Evolutionary conservation across 2,888 invertebrate genomes (phyloP).

Genomic region (Prosapia bicincta): DNA sequence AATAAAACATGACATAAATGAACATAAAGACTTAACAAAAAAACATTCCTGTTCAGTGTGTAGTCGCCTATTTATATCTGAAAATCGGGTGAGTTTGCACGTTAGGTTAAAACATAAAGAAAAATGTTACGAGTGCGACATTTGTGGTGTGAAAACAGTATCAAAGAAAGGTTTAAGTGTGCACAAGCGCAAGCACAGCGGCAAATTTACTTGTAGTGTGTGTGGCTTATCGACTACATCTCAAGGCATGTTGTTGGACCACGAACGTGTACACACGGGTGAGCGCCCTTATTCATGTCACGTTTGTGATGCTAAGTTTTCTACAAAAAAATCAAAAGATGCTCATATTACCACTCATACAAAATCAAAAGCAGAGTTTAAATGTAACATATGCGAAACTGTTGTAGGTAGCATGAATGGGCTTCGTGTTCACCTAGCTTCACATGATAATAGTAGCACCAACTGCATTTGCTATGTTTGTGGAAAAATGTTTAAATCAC

Average conservation of each 20-base stretch:
- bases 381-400: neutral
- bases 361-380: neutral
- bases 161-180: neutral
- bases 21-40: neutral
- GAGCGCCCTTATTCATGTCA: constrained; percentile 18
- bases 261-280: constrained; percentile 10
- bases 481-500: constrained; percentile 10
- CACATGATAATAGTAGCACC: neutral
- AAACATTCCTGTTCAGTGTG: constrained; percentile 6
- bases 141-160: constrained; percentile 4
- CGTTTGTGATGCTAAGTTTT: constrained; percentile 8
- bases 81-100: constrained; percentile 2
- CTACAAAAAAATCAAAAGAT: neutral
- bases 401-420: neutral
- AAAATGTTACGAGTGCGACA: neutral
- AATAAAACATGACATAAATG: neutral
- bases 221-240: neutral
- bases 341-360: neutral
- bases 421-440: neutral
- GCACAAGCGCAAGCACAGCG: neutral
- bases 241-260: neutral
- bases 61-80: neutral
- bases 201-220: neutral
- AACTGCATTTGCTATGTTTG: constrained; percentile 11
- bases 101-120: constrained; percentile 2